Evolutionary conservation across 2,888 invertebrate genomes (phyloP), one percentile per base, ranked within the genome.

Genomic region (Pemphredon lugubris): DNA sequence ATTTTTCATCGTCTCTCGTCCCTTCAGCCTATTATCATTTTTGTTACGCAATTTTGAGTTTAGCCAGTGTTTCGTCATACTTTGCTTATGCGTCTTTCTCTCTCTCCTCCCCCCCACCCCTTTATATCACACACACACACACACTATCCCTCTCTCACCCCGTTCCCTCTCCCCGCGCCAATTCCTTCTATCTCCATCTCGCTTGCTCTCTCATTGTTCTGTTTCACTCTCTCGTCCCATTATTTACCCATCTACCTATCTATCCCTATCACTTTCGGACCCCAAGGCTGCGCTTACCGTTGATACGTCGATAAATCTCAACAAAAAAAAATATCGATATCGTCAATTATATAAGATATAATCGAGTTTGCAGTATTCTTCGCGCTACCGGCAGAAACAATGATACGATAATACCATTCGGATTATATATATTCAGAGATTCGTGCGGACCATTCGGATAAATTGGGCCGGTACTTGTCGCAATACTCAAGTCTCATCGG

Each of bases 21-120:
- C 30, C 32, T 26, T 32, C 54, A 39, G 75, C 70, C 72, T 73
- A 50, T 69, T 68, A 70, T 71, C 40, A 69, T 66, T 74, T 79
- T 47, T 39, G 48, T 73, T 65, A 70, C 40, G 18, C 20, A 34
- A 45, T 40, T 42, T 71, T 80, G 30, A 50, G 64, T 81, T 75
- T 71, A n/a, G 81, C 70, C 68, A 73, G 23, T 80, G 78, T 81
- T 75, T 72, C 69, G 69, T 73, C 71, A 78, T 67, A 73, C 63
- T 61, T 73, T 32, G 81, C 80, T 80, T 80, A 50, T 75, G 77
- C 61, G 53, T 73, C 58, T 75, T 59, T 73, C 53, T 63, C 23
- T 5, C 11, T n/a, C 32, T 50, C 30, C 6, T 14, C n/a, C 11
- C 6, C 26, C 14, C 34, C 53, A 21, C 11, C 47, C 47, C 11